Percentiles rank a stretch among this genome's conserved stretches.
Evolutionary conservation across 2,888 invertebrate genomes (phyloP).

Genomic region (Drosophila formosana): DNA sequence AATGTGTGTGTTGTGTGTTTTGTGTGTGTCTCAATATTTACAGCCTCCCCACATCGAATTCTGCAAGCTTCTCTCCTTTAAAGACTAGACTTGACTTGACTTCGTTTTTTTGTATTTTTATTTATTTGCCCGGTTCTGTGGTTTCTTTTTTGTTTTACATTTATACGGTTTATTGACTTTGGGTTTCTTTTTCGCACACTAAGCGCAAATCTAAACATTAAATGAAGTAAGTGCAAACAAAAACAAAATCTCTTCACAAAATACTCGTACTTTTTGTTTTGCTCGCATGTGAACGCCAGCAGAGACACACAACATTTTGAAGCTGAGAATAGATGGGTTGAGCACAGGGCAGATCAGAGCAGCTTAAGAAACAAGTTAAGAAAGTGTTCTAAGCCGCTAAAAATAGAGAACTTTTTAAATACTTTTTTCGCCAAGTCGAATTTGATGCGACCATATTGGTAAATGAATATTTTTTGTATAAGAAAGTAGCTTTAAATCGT

Average conservation of each 20-base stretch:
- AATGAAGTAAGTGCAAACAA: slow-evolving; percentile 69
- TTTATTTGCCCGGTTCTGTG: slow-evolving; percentile 44
- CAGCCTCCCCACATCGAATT: slow-evolving; percentile 4
- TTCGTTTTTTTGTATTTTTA: slow-evolving; percentile 33
- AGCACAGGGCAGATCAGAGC: neutral
- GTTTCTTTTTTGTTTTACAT: slow-evolving; percentile 30
- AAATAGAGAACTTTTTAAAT: neutral
- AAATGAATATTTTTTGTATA: neutral
- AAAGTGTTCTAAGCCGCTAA: neutral
- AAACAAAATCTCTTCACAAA: slow-evolving; percentile 47
- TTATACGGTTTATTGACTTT: slow-evolving; percentile 75
- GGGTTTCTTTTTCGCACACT: slow-evolving; percentile 71
- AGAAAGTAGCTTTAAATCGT: neutral
- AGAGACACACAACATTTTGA: slow-evolving; percentile 10
- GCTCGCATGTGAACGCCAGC: slow-evolving; percentile 12
- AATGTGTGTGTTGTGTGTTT: slow-evolving; percentile 31
- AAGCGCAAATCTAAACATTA: slow-evolving; percentile 67
- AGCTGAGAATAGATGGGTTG: neutral
- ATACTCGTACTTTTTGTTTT: slow-evolving; percentile 1
- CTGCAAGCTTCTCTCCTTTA: slow-evolving; percentile 17
- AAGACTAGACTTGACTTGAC: slow-evolving; percentile 32
- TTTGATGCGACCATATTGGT: neutral
- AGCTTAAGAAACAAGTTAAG: neutral
- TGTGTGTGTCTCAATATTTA: slow-evolving; percentile 23
- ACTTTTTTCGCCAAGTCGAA: neutral